Base-by-base conservation (phyloP, 2,113 vertebrate genomes). In the Dipodomys merriami region DNA sequence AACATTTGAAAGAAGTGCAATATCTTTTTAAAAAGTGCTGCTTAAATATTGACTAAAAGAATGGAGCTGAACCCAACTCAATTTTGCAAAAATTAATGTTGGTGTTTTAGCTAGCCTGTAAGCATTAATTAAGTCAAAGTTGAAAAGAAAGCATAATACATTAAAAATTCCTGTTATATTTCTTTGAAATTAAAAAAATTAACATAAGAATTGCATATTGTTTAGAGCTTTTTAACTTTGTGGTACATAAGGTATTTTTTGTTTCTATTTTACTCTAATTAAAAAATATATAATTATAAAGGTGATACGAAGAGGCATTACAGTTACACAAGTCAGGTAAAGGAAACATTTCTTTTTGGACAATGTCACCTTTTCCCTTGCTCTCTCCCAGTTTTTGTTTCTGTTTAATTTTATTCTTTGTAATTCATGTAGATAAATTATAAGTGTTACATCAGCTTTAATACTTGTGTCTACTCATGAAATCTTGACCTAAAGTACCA, bases 1-100 rank as follows among this genome's bases (percentile, higher is more conserved):
- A 96, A 97, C 97, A 98, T 92, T 97, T 91, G 92, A 98, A 97
- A 97, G 97, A 98, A 98, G 98, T 98, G 98, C 98, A 98, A 94
- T 97, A 95, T 92, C 96, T 96, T 96, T 93, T 57, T 57, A 16
- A 95, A 97, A 98, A 98, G 95, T 97, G 98, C 97, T 98, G 96
- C 94, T 96, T 97, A 64, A 57, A 90, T 95, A 96, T 5, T 96
- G 10, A 12, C 94, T 97, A 97, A 92, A 96, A 86, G 27, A 76
- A 96, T 81, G 80, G 39, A 96, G 46, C 30, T 57, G 64, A 95
- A 86, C 96, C 86, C 83, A 96, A 95, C 77, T 96, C 73, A 77
- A 22, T 96, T 82, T 93, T 87, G 85, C 89, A 96, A 97, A 97
- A 96, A 87, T 87, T 93, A 87, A 95, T 95, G 89, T 91, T 97